Evolutionary conservation across 1,140 invertebrate genomes (phyloP).

Genomic region (Aphelenchoides avenae): DNA sequence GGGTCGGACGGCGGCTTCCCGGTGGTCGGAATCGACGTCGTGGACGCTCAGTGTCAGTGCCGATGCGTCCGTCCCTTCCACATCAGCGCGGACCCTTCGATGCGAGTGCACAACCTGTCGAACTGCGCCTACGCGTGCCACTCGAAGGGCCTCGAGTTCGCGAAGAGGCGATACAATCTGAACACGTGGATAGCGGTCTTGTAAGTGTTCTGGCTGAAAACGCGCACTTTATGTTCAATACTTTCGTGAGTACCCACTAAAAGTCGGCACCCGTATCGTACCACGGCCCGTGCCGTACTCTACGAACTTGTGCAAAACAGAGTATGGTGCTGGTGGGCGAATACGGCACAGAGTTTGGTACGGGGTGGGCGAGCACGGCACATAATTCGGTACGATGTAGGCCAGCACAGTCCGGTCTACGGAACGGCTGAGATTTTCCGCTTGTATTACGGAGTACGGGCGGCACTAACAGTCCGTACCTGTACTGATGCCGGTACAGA

Average conservation of each 20-base stretch:
- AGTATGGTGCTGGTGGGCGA: too few relatives aligned
- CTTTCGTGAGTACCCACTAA: neutral
- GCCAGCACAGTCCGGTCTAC: too few relatives aligned
- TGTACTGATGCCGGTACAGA: too few relatives aligned
- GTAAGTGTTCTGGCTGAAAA: conserved; percentile 11
- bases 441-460: too few relatives aligned
- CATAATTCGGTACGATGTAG: too few relatives aligned
- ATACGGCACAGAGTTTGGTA: too few relatives aligned
- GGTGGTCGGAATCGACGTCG: conserved; percentile 19
- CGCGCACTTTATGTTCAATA: neutral
- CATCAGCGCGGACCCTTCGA: neutral
- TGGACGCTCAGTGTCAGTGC: conserved; percentile 39
- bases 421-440: too few relatives aligned
- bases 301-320: too few relatives aligned
- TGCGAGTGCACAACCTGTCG: conserved; percentile 40
- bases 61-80: conserved; percentile 41
- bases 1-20: neutral
- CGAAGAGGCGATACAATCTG: conserved; percentile 13
- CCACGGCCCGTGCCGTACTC: too few relatives aligned
- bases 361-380: too few relatives aligned
- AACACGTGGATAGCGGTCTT: conserved; percentile 38
- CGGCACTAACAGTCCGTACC: too few relatives aligned
- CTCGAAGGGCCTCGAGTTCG: neutral
- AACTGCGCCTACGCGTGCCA: conserved; percentile 50
- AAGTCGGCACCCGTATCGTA: neutral